Evolutionary conservation across 2,113 vertebrate species (phyloP).

Genomic region (Tragelaphus strepsiceros): DNA sequence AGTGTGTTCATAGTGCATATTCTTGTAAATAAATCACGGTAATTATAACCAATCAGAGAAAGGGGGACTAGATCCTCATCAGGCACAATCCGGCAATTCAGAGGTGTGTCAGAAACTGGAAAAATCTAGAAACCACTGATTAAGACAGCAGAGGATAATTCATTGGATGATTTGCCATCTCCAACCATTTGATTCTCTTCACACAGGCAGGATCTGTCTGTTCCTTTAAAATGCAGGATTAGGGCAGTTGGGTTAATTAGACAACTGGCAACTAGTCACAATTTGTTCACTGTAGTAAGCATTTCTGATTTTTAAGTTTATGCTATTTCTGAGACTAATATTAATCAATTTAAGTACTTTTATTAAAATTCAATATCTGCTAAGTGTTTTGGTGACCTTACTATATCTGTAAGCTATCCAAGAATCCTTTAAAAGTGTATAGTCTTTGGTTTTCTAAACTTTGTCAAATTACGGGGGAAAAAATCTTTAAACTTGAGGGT

Average conservation of each 20-base stretch:
- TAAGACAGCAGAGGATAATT: background rate
- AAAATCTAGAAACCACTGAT: slow-evolving; percentile 16
- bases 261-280: slow-evolving; percentile 37
- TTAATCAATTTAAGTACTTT: slow-evolving; percentile 73
- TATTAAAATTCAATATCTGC: slow-evolving; percentile 76
- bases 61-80: background rate
- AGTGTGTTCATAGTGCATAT: background rate
- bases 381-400: slow-evolving; percentile 77
- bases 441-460: slow-evolving; percentile 77
- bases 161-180: background rate
- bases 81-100: background rate
- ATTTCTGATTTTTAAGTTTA: slow-evolving; percentile 46
- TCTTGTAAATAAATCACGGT: background rate
- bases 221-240: slow-evolving; percentile 38
- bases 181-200: slow-evolving; percentile 34
- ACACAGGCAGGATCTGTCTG: background rate
- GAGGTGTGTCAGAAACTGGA: background rate
- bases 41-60: background rate
- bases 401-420: slow-evolving; percentile 77
- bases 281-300: slow-evolving; percentile 36
- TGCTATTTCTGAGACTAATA: slow-evolving; percentile 52
- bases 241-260: slow-evolving; percentile 33
- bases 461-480: slow-evolving; percentile 61
- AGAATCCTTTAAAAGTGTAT: slow-evolving; percentile 76
- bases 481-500: slow-evolving; percentile 58